These are phyloP conservation scores for Ataeniobius toweri DNA, from an alignment of 2,797 vertebrate species.

Conservation along the genomic window DNA sequence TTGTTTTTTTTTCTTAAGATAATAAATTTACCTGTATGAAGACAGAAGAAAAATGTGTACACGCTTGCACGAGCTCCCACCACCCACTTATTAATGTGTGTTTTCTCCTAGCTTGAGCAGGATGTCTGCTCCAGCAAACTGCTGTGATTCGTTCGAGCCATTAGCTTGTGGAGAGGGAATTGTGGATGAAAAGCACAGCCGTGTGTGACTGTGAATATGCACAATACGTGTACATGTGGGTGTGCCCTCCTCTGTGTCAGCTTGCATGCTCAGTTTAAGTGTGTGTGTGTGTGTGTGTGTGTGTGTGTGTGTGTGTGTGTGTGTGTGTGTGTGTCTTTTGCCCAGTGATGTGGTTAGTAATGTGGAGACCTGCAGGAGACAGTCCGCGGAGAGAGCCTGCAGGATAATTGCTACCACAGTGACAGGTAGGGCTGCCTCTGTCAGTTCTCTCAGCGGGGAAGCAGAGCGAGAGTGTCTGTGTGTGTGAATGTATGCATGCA, in stretches of 20 bases:
- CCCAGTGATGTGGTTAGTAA: constrained; percentile 75
- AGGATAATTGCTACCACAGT: constrained; percentile 82
- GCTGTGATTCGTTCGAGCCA: constrained; percentile 63
- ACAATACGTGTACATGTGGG: constrained; percentile 45
- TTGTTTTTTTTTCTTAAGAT: constrained; percentile 38
- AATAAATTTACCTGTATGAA: constrained; percentile 50
- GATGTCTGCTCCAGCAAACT: constrained; percentile 70
- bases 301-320: constrained; percentile 59
- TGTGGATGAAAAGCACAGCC: constrained; percentile 57
- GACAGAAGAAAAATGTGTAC: constrained; percentile 38
- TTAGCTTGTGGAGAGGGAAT: constrained; percentile 60
- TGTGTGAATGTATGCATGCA: constrained; percentile 18
- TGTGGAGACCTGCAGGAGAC: constrained; percentile 77
- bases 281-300: constrained; percentile 47
- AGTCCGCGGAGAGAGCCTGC: constrained; percentile 74
- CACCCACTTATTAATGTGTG: constrained; percentile 47
- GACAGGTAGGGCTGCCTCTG: constrained; percentile 81
- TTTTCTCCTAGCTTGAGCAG: constrained; percentile 61
- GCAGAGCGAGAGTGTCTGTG: constrained; percentile 22
- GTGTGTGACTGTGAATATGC: constrained; percentile 35
- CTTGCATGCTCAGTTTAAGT: constrained; percentile 52
- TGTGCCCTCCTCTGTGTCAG: constrained; percentile 54
- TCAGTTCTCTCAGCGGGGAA: constrained; percentile 72
- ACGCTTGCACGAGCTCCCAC: constrained; percentile 35
- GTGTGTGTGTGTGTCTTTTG: constrained; percentile 9